phyloP scores from a whole-genome alignment of 2,113 vertebrate genomes.

The Centrocercus urophasianus region DNA sequence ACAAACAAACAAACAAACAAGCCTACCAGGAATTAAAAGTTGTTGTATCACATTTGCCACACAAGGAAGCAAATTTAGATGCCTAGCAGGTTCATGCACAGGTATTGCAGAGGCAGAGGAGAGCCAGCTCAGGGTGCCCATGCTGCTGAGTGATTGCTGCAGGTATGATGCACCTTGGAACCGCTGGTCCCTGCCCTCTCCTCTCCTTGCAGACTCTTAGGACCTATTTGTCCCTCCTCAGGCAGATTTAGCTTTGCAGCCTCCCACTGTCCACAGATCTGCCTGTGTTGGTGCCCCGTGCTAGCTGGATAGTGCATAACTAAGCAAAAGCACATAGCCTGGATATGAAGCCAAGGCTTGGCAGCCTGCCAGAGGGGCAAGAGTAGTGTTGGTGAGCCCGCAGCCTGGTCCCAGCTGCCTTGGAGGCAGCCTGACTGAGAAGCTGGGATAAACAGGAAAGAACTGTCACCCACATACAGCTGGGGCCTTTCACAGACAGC shows the following conservation, averaged over 20 bases:
- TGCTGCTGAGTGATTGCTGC: neutral
- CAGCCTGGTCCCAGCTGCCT: fast-evolving
- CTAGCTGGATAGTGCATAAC: fast-evolving
- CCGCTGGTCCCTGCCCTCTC: neutral
- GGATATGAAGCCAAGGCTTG: neutral
- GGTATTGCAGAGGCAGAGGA: neutral
- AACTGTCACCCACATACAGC: neutral
- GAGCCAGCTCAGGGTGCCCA: neutral
- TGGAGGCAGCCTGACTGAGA: neutral
- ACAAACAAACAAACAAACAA: neutral
- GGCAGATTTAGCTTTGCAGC: neutral
- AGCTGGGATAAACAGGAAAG: neutral
- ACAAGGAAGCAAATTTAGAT: neutral
- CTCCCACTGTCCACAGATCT: neutral
- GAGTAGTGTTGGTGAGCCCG: fast-evolving
- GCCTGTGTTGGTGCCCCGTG: neutral
- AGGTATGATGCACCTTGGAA: fast-evolving
- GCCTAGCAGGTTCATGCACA: neutral
- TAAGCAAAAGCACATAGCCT: fast-evolving
- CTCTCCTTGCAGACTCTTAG: neutral
- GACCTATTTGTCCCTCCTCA: neutral
- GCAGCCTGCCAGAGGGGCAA: neutral
- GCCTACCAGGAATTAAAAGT: neutral
- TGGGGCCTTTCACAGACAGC: neutral
- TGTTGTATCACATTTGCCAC: neutral